Conservation (phyloP, 30 jellyfish, hydroid and myxozoan genomes). For the Chironex yamaguchii region DNA sequence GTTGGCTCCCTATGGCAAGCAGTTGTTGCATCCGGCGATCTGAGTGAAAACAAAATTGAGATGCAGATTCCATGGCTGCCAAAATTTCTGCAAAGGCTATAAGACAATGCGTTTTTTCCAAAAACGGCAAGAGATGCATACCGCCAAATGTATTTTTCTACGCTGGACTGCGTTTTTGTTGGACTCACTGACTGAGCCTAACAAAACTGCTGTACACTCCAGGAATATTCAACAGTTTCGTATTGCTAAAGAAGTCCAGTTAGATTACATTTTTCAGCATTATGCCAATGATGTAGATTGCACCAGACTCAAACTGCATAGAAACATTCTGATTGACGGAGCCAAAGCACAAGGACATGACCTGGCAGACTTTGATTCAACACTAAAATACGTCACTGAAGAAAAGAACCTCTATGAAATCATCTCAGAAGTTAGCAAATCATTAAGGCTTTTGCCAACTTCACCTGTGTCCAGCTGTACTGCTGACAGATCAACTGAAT, state of each 20-base stretch:
- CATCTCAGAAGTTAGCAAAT: background rate
- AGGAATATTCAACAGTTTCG: conserved; percentile 28
- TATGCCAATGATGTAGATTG: conserved; percentile 65
- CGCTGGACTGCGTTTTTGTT: conserved; percentile 9
- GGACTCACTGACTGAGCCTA: conserved; percentile 33
- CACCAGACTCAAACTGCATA: too few species aligned
- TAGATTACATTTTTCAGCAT: conserved; percentile 59
- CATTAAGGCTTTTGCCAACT: background rate
- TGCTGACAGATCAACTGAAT: background rate
- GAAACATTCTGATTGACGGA: background rate
- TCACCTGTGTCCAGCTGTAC: background rate
- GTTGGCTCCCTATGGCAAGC: conserved; percentile 9
- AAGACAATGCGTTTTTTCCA: background rate
- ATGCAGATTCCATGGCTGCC: background rate
- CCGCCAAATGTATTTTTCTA: conserved; percentile 30
- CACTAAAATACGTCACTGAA: too few species aligned
- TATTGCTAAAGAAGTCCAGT: conserved; percentile 42
- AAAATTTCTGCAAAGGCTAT: conserved; percentile 10
- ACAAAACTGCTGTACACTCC: conserved; percentile 42
- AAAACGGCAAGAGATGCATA: conserved; percentile 25
- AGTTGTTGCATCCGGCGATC: background rate
- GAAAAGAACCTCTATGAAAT: background rate
- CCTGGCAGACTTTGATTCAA: background rate
- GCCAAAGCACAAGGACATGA: background rate
- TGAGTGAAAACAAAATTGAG: conserved; percentile 5